Evolutionary conservation across 2,113 vertebrate species (phyloP).

Genomic region (Crypturellus undulatus): DNA sequence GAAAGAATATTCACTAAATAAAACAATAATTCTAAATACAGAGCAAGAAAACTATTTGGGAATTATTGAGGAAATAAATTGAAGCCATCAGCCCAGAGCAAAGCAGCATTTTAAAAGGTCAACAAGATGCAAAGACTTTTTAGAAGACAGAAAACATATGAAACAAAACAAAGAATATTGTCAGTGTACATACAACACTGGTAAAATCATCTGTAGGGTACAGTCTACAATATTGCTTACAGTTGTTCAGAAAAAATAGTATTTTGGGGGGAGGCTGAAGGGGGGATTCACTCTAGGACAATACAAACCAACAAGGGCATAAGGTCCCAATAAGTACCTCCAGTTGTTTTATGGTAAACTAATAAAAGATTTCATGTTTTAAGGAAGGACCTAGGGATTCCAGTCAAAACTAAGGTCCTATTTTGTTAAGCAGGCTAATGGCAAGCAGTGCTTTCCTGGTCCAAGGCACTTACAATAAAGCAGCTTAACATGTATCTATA

Average conservation of each 20-base stretch:
- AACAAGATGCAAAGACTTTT: background rate
- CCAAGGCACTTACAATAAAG: constrained; percentile 6
- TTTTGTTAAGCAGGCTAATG: background rate
- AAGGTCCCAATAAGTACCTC: background rate
- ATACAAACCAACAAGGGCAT: background rate
- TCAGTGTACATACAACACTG: background rate
- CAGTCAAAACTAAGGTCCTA: background rate
- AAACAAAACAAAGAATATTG: background rate
- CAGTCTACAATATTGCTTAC: background rate
- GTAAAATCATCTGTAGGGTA: background rate
- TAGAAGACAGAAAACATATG: background rate
- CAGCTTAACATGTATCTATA: background rate
- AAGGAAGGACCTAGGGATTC: background rate
- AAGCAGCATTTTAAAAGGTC: constrained; percentile 17
- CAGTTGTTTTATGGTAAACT: background rate
- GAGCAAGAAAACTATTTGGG: background rate
- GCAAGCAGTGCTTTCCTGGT: background rate
- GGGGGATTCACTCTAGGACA: background rate
- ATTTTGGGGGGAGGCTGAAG: background rate
- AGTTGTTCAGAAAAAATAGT: background rate
- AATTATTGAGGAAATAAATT: background rate
- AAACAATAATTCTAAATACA: background rate
- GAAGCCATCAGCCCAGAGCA: background rate
- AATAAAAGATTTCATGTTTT: background rate
- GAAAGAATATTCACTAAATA: background rate